Base-by-base conservation (phyloP, 2,797 vertebrate species). In the Pyrrhura leucotis region DNA sequence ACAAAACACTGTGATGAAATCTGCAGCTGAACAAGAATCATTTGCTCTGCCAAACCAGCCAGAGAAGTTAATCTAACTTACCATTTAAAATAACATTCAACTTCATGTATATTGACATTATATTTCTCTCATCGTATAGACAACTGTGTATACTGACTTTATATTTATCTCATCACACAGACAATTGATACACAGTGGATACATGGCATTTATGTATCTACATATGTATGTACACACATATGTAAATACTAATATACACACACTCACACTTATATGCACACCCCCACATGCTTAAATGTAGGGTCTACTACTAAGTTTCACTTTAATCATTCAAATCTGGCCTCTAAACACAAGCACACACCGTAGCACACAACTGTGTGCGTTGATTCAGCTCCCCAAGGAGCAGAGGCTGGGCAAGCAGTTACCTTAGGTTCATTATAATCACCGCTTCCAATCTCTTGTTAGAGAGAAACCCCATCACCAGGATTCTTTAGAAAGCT, bases 351-450 rank as follows among this genome's bases (percentile, higher is more conserved):
- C 26, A 53, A 1, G 28, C 39, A 58, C 35, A 50, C 14, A 7
- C 25, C 1, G 2, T 16, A 73, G 82, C 23, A 31, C 58, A 45
- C 65, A 40, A 86, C 63, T 28, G 35, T 12, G 42, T 10, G 61
- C 35, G 47, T 62, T 53, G 89, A 90, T 76, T 74, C 63, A 35
- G 63, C 77, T 87, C 90, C 73, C 87, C 20, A 10, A 79, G 90
- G 86, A 92, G 84, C 77, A 79, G 67, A 69, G 56, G 18, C 66
- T 88, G 68, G 83, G 74, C n/a, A 13, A 2, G 3, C 29, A 1
- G 5, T 75, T 86, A 66, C 69, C 16, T 40, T 26, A 44, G 45
- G 45, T 73, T 95, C 74, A 14, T 87, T 73, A 62, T 17, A 89
- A 81, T 85, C 65, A 33, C 66, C 1, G 3, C 47, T 72, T 89